Percentiles rank a stretch among this genome's conserved stretches.
These are phyloP conservation scores for Tupiocoris notatus DNA, from an alignment of 2,888 invertebrate genomes.

Conservation along the genomic window DNA sequence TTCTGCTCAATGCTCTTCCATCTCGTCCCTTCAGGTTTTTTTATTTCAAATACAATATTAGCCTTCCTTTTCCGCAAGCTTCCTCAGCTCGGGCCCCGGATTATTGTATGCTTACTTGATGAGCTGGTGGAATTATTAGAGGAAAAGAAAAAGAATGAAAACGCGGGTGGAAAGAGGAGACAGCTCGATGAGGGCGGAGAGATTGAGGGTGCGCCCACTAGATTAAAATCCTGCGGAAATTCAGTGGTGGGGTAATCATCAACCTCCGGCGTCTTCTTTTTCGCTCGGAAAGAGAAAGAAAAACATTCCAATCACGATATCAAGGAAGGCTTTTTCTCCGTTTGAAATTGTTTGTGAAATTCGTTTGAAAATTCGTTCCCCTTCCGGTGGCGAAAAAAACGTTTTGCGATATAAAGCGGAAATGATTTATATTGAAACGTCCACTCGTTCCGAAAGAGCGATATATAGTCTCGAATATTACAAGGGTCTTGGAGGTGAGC, in stretches of 20 bases:
- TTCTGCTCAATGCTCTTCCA: constrained; percentile 2
- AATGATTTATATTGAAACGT: too few relatives aligned
- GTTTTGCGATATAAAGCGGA: too few relatives aligned
- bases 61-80: constrained; percentile 37
- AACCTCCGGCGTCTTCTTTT: constrained; percentile 6
- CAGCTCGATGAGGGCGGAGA: constrained; percentile 13
- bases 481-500: too few relatives aligned
- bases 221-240: constrained; percentile 28
- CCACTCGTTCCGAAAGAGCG: too few relatives aligned
- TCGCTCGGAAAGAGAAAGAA: not conserved
- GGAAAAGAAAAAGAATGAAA: constrained; percentile 21
- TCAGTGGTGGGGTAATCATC: constrained; percentile 37
- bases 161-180: constrained; percentile 10
- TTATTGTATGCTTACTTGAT: constrained; percentile 42
- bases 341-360: not conserved
- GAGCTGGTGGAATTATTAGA: constrained; percentile 34
- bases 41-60: constrained; percentile 39
- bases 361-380: not conserved
- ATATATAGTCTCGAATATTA: too few relatives aligned
- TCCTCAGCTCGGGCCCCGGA: not conserved
- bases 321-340: not conserved
- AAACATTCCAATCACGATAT: not conserved
- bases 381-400: too few relatives aligned
- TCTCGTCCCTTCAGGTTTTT: not conserved
- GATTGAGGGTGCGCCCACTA: constrained; percentile 38